Conservation (phyloP, 2,888 invertebrate species). For the Phyllotreta striolata region DNA sequence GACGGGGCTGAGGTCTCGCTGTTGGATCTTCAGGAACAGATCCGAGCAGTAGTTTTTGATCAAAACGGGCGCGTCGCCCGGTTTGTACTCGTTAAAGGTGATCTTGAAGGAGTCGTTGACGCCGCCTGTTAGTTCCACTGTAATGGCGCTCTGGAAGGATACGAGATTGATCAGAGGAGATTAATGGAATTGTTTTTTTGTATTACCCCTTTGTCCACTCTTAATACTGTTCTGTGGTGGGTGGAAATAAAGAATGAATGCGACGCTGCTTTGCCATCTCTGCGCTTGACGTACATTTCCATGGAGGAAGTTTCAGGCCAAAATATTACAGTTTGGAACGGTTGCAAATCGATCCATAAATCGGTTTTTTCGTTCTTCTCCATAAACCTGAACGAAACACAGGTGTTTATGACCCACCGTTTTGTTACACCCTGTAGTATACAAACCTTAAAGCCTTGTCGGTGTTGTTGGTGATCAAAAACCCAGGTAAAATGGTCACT, state of each 20-base stretch:
- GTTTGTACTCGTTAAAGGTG: conserved; percentile 75
- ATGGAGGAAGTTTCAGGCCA: conserved; percentile 85
- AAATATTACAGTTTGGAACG: conserved; percentile 75
- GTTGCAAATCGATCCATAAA: conserved; percentile 79
- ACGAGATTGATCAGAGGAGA: background rate
- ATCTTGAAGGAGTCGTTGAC: conserved; percentile 77
- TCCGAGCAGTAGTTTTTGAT: conserved; percentile 87
- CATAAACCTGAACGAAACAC: conserved; percentile 69
- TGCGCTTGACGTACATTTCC: conserved; percentile 81
- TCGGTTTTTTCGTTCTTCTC: conserved; percentile 86
- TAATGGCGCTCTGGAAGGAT: conserved; percentile 69
- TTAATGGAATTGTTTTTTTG: background rate
- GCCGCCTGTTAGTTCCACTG: conserved; percentile 78
- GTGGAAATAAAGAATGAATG: conserved; percentile 79
- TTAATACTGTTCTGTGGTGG: conserved; percentile 75
- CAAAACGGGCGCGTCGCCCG: conserved; percentile 83
- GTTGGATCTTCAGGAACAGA: conserved; percentile 80
- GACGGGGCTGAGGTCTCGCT: conserved; percentile 69
- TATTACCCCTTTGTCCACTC: conserved; percentile 86
- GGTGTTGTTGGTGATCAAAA: conserved; percentile 78
- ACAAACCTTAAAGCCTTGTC: conserved; percentile 61
- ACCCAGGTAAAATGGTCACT: conserved; percentile 80
- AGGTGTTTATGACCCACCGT: no score
- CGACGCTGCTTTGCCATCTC: conserved; percentile 78
- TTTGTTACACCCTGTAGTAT: conserved; percentile 33